Percentiles rank a stretch among this genome's conserved stretches.
phyloP scores from a whole-genome alignment of 2,113 vertebrate genomes.

The Eptesicus fuscus region DNA sequence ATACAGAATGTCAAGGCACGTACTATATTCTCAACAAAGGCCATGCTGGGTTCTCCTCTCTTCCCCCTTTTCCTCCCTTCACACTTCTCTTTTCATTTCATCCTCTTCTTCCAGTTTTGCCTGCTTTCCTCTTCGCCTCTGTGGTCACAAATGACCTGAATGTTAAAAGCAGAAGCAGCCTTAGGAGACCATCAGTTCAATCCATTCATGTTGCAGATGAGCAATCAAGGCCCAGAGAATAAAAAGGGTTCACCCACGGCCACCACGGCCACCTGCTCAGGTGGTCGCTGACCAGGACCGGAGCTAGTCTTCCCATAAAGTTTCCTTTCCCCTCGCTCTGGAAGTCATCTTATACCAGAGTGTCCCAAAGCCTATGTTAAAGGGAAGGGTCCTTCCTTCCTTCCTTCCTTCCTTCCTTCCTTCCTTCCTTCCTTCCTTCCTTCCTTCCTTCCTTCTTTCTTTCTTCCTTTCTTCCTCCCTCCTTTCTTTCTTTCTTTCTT shows the following conservation, averaged over 20 bases:
- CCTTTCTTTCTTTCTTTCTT: too few species aligned
- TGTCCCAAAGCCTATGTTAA: background rate
- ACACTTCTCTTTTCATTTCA: background rate
- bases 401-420: too few species aligned
- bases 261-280: background rate
- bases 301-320: background rate
- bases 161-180: background rate
- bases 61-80: too few species aligned
- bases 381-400: background rate
- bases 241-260: background rate
- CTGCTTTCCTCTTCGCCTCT: background rate
- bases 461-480: accelerated
- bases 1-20: background rate
- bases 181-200: background rate
- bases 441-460: accelerated
- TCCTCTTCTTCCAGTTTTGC: background rate
- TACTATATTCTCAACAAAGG: background rate
- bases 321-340: background rate
- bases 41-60: background rate
- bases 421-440: too few species aligned
- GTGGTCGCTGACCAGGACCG: background rate
- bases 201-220: background rate
- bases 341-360: background rate
- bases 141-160: background rate
- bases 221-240: background rate